Conservation (phyloP, 2,888 invertebrate genomes). For the Spialia ferax region DNA sequence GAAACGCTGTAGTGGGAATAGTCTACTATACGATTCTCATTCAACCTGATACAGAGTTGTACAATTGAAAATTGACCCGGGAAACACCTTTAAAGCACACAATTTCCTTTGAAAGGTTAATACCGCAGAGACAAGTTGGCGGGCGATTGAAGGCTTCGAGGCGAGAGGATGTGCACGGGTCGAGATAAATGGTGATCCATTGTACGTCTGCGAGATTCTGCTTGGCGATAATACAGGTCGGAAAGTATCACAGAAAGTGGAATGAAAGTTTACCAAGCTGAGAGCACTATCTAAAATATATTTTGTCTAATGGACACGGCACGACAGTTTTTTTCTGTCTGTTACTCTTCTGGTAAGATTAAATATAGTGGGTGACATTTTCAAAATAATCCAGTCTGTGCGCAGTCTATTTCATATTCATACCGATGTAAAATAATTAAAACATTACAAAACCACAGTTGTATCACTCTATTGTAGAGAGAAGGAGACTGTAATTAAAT, state of each 20-base stretch:
- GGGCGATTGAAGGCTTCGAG: constrained; percentile 38
- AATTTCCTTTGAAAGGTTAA: constrained; percentile 34
- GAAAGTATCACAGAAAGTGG: constrained; percentile 55
- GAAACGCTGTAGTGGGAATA: constrained; percentile 74
- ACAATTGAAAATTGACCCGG: constrained; percentile 37
- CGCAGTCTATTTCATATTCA: constrained; percentile 34
- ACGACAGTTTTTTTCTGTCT: constrained; percentile 77
- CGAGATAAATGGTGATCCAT: constrained; percentile 47
- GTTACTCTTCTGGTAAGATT: constrained; percentile 68
- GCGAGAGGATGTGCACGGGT: constrained; percentile 40
- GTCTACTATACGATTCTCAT: constrained; percentile 57
- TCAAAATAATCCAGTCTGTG: constrained; percentile 51
- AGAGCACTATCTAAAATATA: constrained; percentile 70
- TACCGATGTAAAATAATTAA: not conserved
- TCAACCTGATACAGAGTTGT: constrained; percentile 51
- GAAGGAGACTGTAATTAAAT: not conserved
- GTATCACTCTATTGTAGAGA: not conserved
- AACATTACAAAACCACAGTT: constrained; percentile 1
- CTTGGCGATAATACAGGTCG: constrained; percentile 46
- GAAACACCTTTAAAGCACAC: constrained; percentile 32
- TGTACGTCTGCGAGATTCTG: constrained; percentile 45
- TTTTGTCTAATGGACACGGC: constrained; percentile 75
- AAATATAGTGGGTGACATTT: constrained; percentile 75
- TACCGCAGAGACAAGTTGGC: constrained; percentile 34
- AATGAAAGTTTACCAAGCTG: constrained; percentile 60